These are phyloP conservation scores for Muscidifurax raptorellus DNA, from an alignment of 1,140 invertebrate genomes.

Conservation along the genomic window DNA sequence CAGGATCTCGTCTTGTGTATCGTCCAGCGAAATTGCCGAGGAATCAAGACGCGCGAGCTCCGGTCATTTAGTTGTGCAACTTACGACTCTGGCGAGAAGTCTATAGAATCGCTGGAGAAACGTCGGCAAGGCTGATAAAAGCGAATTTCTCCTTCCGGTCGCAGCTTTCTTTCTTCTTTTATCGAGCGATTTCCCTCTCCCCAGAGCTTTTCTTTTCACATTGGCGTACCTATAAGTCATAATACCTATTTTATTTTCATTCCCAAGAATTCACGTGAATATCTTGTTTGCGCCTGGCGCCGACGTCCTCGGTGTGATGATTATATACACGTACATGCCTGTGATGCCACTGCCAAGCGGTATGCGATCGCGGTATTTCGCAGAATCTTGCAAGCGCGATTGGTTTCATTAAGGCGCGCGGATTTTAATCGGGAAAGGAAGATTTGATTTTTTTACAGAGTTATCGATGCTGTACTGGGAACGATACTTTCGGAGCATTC, in stretches of 20 bases:
- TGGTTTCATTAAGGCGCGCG: neutral
- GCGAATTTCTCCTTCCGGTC: neutral
- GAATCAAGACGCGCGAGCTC: conserved; percentile 17
- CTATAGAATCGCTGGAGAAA: neutral
- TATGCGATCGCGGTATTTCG: neutral
- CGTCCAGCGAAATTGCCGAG: conserved; percentile 11
- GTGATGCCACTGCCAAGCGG: no score
- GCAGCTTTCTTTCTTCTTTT: neutral
- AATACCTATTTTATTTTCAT: no score
- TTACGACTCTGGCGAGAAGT: neutral
- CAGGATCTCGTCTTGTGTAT: neutral
- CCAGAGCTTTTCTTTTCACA: neutral
- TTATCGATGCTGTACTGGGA: neutral
- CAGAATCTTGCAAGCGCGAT: neutral
- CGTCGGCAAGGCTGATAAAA: neutral
- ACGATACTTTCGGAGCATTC: neutral
- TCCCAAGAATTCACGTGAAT: no score
- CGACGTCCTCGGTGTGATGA: no score
- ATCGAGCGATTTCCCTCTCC: no score
- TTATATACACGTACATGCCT: no score
- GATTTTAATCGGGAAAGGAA: neutral
- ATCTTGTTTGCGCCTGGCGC: no score
- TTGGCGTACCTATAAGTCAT: neutral
- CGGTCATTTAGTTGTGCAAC: conserved; percentile 30
- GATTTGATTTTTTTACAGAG: neutral